Conservation (phyloP, 2,888 invertebrate species). For the Watsonalla cultraria region DNA sequence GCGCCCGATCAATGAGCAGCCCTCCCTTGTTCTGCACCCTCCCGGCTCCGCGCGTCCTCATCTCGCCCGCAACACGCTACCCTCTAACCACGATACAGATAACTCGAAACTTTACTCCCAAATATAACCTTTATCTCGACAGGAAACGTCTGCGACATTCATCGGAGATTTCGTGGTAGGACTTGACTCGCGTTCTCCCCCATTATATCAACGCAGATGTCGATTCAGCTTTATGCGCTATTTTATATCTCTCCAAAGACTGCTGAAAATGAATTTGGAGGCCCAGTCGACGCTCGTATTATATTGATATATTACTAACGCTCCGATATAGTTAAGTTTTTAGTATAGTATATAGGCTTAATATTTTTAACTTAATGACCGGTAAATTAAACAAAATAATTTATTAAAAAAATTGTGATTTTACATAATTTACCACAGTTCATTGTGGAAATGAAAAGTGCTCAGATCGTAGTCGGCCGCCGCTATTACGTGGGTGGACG, state of each 20-base stretch:
- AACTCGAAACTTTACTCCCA: conserved; percentile 51
- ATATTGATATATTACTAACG: too few relatives aligned
- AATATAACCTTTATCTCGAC: conserved; percentile 6
- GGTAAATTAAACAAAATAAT: too few relatives aligned
- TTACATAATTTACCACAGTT: not conserved
- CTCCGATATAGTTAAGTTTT: too few relatives aligned
- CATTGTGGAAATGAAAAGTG: not conserved
- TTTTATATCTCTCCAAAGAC: conserved; percentile 4
- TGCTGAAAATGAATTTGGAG: not conserved
- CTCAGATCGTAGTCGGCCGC: not conserved
- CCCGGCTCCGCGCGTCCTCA: conserved; percentile 25
- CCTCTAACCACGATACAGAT: conserved; percentile 55
- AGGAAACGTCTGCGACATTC: not conserved
- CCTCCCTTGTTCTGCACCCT: conserved; percentile 32
- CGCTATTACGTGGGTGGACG: not conserved
- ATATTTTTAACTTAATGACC: too few relatives aligned
- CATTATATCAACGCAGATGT: conserved; percentile 13
- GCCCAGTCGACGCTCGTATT: not conserved
- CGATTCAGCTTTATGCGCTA: conserved; percentile 15
- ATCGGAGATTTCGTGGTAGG: conserved; percentile 13
- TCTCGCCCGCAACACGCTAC: conserved; percentile 29
- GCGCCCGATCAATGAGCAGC: conserved; percentile 71
- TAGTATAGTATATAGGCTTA: too few relatives aligned
- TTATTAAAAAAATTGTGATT: too few relatives aligned
- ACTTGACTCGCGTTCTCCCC: not conserved